Percentiles rank a stretch among this genome's conserved stretches.
These are phyloP conservation scores for Megalops atlanticus DNA, from an alignment of 2,113 vertebrate species.

Conservation along the genomic window DNA sequence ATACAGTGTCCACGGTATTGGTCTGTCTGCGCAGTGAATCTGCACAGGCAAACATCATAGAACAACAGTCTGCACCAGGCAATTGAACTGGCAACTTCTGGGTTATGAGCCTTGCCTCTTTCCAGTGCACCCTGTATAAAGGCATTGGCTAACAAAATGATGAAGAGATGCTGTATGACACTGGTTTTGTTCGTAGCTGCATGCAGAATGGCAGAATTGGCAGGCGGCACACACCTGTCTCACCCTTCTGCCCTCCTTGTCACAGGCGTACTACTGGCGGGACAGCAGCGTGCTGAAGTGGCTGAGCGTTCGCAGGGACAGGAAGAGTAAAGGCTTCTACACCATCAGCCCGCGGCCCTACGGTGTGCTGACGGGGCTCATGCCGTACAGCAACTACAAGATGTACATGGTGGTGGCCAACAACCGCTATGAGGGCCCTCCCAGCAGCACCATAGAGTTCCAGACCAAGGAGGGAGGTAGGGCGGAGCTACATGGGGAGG, in stretches of 20 bases:
- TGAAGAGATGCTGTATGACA: too few species aligned
- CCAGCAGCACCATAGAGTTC: constrained; percentile 87
- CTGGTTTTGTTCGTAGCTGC: too few species aligned
- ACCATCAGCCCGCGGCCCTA: constrained; percentile 73
- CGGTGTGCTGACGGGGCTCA: constrained; percentile 80
- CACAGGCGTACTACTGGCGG: constrained; percentile 93
- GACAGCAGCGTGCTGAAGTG: constrained; percentile 93
- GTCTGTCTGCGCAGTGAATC: too few species aligned
- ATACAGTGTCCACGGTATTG: too few species aligned
- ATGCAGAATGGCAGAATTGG: not conserved
- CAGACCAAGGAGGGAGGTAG: constrained; percentile 95
- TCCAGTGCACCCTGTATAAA: too few species aligned
- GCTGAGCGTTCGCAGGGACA: constrained; percentile 83
- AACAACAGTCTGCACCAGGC: too few species aligned
- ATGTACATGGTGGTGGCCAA: constrained; percentile 94
- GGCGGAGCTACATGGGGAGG: constrained; percentile 10
- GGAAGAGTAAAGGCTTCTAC: constrained; percentile 80
- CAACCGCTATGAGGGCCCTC: constrained; percentile 87
- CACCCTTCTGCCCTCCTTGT: constrained; percentile 32
- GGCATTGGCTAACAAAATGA: too few species aligned
- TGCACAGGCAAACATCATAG: too few species aligned
- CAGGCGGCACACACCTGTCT: too few species aligned
- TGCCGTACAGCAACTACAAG: constrained; percentile 95
- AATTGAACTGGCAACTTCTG: too few species aligned
- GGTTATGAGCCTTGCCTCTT: too few species aligned